These are phyloP conservation scores for Endotricha flammealis DNA, from an alignment of 2,888 invertebrate genomes.

Conservation along the genomic window DNA sequence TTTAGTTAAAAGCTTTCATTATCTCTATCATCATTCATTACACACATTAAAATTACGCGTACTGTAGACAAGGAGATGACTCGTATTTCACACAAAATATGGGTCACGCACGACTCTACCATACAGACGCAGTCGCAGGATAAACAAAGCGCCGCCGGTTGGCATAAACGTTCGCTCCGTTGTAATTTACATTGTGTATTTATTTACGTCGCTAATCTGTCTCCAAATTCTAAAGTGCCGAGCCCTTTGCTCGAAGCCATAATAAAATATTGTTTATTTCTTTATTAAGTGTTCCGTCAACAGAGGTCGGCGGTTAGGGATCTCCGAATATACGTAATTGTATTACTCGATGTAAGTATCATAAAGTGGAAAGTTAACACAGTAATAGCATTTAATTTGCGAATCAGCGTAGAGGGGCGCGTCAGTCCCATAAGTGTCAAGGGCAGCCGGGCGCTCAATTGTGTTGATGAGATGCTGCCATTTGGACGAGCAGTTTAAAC, in stretches of 20 bases:
- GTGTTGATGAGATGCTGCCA: constrained; percentile 15
- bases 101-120: background rate
- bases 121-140: too few relatives aligned
- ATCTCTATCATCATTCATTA: too few relatives aligned
- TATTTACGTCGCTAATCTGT: background rate
- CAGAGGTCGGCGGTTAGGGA: background rate
- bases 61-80: background rate
- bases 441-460: constrained; percentile 26
- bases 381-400: constrained; percentile 41
- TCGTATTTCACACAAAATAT: background rate
- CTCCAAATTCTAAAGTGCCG: background rate
- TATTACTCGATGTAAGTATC: constrained; percentile 20
- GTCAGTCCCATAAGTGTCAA: constrained; percentile 29
- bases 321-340: constrained; percentile 1
- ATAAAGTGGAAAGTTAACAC: constrained; percentile 34
- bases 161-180: background rate
- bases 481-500: background rate
- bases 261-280: background rate
- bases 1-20: too few relatives aligned
- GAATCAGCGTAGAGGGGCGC: constrained; percentile 35
- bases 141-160: background rate
- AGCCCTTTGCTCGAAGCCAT: background rate
- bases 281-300: constrained; percentile 9
- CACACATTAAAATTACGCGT: background rate
- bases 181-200: background rate